Base-by-base conservation (phyloP, 2,888 invertebrate species). In the Trileptium ribeirensis region DNA sequence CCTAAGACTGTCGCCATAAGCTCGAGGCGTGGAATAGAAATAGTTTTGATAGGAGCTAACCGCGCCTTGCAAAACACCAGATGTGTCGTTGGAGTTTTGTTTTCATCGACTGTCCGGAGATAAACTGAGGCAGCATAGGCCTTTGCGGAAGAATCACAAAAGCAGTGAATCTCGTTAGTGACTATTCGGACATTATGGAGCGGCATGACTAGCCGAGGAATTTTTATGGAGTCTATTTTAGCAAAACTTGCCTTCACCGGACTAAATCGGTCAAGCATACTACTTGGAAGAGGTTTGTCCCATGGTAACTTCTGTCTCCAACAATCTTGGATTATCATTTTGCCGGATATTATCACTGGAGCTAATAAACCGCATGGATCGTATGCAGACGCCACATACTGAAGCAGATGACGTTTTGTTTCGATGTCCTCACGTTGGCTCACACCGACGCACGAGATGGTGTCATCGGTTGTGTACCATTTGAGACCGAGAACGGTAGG, bases 331-430 rank as follows among this genome's bases (percentile, higher is more conserved):
- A 79, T 33, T 36, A 38, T 31, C 24, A n/a, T 33, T 51, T 82
- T 84, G 33, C 82, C 84, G 33, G 29, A 34, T 1, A 84, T 79
- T 0, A 81, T 74, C 37, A 82, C 75, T 1, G 84, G 83, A 31
- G 83, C 81, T 0, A 83, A 38, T n/a, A 84, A 81, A 40, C 84
- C 84, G 0, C 83, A 34, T 0, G 84, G 84, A 67, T 84, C 83
- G 67, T 79, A 83, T 29, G 83, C 74, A 24, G 84, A 64, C 24
- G 79, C 67, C 24, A 84, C 79, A 15, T 82, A 80, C 15, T 84
- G 84, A 29, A 85, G 80, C 0, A 84, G 74, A 29, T 83, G 82
- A 29, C 85, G 78, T 40, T 83, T 81, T 1, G 83, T 84, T n/a
- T 64, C 38, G 51, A 82, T 83, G 84, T 8, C 19, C 77, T 34